These are phyloP conservation scores for Centropus bengalensis DNA, from an alignment of 2,113 vertebrate genomes.

Conservation along the genomic window DNA sequence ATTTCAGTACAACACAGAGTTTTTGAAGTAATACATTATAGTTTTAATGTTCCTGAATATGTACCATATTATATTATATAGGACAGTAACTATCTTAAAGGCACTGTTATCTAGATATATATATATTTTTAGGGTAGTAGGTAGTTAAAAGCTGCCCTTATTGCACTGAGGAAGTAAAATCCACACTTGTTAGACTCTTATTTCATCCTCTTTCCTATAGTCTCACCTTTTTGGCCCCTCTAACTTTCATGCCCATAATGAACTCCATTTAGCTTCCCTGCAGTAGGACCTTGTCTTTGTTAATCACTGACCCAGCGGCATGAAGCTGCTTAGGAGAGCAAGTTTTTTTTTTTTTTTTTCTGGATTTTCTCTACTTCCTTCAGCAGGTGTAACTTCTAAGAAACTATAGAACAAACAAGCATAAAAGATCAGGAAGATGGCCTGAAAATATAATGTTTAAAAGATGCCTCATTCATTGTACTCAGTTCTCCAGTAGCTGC, in stretches of 20 bases:
- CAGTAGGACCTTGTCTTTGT: conserved; percentile 71
- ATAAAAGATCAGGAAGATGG: conserved; percentile 55
- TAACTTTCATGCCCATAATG: conserved; percentile 71
- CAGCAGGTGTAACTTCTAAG: conserved; percentile 56
- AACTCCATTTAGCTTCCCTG: conserved; percentile 73
- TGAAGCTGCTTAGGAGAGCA: conserved; percentile 51
- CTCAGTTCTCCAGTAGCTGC: background rate
- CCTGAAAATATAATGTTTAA: conserved; percentile 47
- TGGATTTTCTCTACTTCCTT: conserved; percentile 64
- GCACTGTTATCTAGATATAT: background rate
- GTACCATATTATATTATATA: background rate
- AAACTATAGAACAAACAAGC: conserved; percentile 61
- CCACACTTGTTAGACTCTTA: conserved; percentile 66
- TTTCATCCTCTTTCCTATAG: conserved; percentile 64
- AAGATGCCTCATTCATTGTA: conserved; percentile 41
- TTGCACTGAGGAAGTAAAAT: conserved; percentile 63
- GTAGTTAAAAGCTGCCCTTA: conserved; percentile 49
- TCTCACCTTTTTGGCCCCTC: conserved; percentile 61
- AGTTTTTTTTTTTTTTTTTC: background rate
- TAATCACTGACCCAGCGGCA: conserved; percentile 65
- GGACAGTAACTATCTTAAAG: background rate
- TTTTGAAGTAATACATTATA: background rate
- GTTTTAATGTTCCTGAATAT: background rate
- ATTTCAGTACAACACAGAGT: background rate
- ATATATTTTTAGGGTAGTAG: background rate